Evolutionary conservation across 2,113 vertebrate species (phyloP), one percentile per base, ranked within the genome.

Genomic region (Seriola dumerili): DNA sequence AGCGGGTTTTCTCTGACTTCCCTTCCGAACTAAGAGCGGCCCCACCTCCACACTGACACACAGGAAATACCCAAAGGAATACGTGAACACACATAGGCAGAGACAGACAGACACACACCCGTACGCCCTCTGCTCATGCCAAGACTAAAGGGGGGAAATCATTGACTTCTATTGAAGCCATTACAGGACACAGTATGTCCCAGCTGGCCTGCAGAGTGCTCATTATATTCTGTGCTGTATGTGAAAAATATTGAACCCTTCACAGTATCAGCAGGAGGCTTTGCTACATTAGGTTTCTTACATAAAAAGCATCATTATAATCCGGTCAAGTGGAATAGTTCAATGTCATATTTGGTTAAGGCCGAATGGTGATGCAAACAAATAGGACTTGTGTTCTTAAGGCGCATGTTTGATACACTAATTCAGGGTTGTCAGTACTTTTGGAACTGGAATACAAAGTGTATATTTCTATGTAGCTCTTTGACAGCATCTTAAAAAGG

Each of bases 1-100:
- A 8, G 58, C 1, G 38, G 72, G 87, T 77, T 88, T 36, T 9
- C 69, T 73, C 52, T 3, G 72, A 84, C 85, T 88, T 83, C 75
- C 85, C 78, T 62, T 21, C 76, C 40, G 3, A 83, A 64, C 63
- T 69, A 8, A 9, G 58, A 32, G 4, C 14, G 6, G 63, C 70
- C 66, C 76, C 80, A 68, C 81, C 87, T 73, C 76, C 74, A 16
- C 73, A 0, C 25, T 61, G 78, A 84, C 79, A 83, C 83, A 85
- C 61, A n/a, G 29, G 16, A 68, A 75, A 76, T 17, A 58, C 86
- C 77, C 82, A 57, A 25, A 70, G 82, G 76, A 81, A 76, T 54
- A 80, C 19, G 64, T 7, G 44, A 55, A 74, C 57, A 72, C 6
- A 23, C 81, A 62, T 13, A 70, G 25, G 71, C 68, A 81, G 55